A percentile compares a stretch with the other conserved stretches of the same genome.
Conservation (phyloP, 2,888 invertebrate species). For the Macrosoma leucophasiata region DNA sequence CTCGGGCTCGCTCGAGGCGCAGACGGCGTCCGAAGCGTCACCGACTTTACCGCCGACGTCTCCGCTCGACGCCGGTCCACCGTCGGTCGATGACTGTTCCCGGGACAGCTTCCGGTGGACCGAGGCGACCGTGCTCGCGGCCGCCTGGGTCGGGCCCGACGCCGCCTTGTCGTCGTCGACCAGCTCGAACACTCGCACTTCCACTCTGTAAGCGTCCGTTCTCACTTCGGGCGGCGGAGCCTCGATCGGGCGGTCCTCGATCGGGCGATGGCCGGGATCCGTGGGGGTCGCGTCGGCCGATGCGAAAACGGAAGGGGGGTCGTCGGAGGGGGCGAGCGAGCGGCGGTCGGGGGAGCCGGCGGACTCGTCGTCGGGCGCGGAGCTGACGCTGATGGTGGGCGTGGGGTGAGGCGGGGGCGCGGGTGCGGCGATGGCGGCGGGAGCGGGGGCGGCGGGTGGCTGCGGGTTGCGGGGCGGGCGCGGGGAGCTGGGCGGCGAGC, state of each 20-base stretch:
- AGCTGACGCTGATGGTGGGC: conserved; percentile 83
- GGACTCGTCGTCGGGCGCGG: conserved; percentile 78
- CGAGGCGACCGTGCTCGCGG: too few relatives aligned
- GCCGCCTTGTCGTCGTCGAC: conserved; percentile 20
- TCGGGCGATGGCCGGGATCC: conserved; percentile 33
- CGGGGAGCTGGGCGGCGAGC: conserved; percentile 60
- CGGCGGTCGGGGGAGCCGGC: conserved; percentile 52
- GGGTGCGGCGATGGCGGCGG: conserved; percentile 45
- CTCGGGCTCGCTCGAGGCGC: conserved; percentile 6
- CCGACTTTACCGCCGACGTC: conserved; percentile 21
- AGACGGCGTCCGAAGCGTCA: conserved; percentile 2
- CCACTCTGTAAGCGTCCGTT: conserved; percentile 30
- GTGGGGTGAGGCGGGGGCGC: conserved; percentile 41
- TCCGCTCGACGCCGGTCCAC: background rate
- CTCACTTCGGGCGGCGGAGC: conserved; percentile 28
- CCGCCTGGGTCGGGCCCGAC: conserved; percentile 1
- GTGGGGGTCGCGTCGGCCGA: conserved; percentile 62
- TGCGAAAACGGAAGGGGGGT: conserved; percentile 66
- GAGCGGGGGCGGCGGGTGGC: conserved; percentile 47
- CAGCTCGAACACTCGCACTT: conserved; percentile 26
- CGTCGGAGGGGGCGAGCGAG: conserved; percentile 53
- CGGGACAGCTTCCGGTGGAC: too few relatives aligned
- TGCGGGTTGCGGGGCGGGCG: conserved; percentile 35
- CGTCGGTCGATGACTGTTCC: too few relatives aligned
- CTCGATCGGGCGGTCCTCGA: conserved; percentile 11